Conservation (phyloP, 2,113 vertebrate genomes). For the Vulpes lagopus region DNA sequence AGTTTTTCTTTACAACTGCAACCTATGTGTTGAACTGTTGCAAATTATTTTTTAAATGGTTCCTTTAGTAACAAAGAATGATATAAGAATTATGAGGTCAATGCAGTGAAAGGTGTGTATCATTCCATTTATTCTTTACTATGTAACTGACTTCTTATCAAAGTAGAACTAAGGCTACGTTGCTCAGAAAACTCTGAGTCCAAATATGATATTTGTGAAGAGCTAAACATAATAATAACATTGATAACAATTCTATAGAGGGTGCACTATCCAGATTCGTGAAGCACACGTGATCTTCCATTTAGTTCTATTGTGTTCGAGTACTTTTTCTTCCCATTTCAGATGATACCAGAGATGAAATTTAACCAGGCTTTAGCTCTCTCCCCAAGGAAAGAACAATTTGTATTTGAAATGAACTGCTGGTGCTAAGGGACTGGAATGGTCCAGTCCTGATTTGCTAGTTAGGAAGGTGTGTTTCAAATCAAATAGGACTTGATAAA, state of each 20-base stretch:
- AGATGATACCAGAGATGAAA: slow-evolving; percentile 71
- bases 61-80: slow-evolving; percentile 34
- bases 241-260: slow-evolving; percentile 67
- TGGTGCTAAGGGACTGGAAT: slow-evolving; percentile 30
- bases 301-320: slow-evolving; percentile 81
- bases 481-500: slow-evolving; percentile 85
- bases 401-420: slow-evolving; percentile 83
- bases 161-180: slow-evolving; percentile 60
- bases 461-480: slow-evolving; percentile 84
- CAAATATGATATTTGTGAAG: slow-evolving; percentile 60
- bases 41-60: slow-evolving; percentile 64
- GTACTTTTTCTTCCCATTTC: slow-evolving; percentile 65
- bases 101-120: background rate
- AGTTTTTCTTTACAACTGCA: slow-evolving; percentile 55
- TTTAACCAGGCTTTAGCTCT: slow-evolving; percentile 62
- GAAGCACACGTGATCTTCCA: slow-evolving; percentile 63
- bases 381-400: slow-evolving; percentile 61
- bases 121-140: slow-evolving; percentile 56
- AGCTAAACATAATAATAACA: slow-evolving; percentile 68
- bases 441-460: slow-evolving; percentile 76
- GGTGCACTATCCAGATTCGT: slow-evolving; percentile 43
- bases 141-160: slow-evolving; percentile 19
- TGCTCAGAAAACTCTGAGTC: slow-evolving; percentile 48
- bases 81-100: slow-evolving; percentile 44
- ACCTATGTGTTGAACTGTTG: background rate